Evolutionary conservation across 2,888 invertebrate genomes (phyloP), one percentile per base, ranked within the genome.

Genomic region (Odontothrips loti): DNA sequence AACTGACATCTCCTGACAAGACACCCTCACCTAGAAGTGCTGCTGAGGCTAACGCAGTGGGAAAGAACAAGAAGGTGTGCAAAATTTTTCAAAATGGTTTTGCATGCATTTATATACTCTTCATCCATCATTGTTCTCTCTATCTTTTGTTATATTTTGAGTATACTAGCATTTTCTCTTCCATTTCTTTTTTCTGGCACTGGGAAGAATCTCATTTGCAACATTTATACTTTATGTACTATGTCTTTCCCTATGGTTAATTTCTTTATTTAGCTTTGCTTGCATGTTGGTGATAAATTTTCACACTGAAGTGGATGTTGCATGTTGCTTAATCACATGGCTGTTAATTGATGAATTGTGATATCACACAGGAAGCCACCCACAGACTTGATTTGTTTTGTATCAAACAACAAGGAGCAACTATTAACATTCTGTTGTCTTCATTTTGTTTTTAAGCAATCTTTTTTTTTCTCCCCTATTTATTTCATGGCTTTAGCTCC

Each of bases 21-120:
- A 87, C 88, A 85, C 87, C 87, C 85, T 88, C 89, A 84, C 88
- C 89, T 82, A 88, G 85, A 86, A 89, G 87, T 84, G 83, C 82
- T 27, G 79, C 82, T 68, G 81, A 82, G 43, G 79, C 82, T 79
- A 81, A 83, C 75, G 82, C 82, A 48, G 82, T 81, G 80, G 82
- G 82, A 82, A 85, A 85, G 82, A 82, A 82, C 79, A 85, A 85
- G 83, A 85, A 85, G 85, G 85, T 85, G 83, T 81, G 81, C 82
- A 48, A 47, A 81, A 63, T 58, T 47, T 79, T 78, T 80, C 29
- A 48, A 51, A 47, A 80, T 79, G 23, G 51, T 79, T 48, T 81
- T 78, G 47, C 81, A 75, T 75, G 68, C 27, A 27, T 75, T 75
- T 75, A 12, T 75, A 3, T 75, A 58, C 12, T n/a, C n/a, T n/a